phyloP scores from a whole-genome alignment of 2,113 vertebrate species.

The Siniperca chuatsi region DNA sequence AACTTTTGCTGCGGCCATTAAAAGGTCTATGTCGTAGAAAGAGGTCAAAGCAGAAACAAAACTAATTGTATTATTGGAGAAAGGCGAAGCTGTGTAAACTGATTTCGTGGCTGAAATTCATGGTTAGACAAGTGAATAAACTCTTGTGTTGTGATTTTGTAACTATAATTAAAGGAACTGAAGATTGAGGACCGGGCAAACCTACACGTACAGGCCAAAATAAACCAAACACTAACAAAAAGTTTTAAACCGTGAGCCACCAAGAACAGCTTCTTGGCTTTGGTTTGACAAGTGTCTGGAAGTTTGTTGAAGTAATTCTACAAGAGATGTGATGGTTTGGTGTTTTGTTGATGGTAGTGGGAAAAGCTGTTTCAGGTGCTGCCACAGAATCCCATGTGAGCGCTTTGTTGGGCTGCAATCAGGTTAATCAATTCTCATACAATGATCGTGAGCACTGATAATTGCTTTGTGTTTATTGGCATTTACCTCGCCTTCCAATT shows the following conservation, averaged over 20 bases:
- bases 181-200: slow-evolving; percentile 24
- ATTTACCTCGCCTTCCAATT: neutral
- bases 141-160: slow-evolving; percentile 26
- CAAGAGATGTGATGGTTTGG: slow-evolving; percentile 23
- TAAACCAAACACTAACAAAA: slow-evolving; percentile 16
- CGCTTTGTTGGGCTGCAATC: neutral
- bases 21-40: slow-evolving; percentile 46
- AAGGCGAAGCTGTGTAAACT: slow-evolving; percentile 57
- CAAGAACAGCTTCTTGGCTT: slow-evolving; percentile 26
- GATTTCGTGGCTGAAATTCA: slow-evolving; percentile 56
- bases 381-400: neutral
- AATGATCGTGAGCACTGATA: slow-evolving; percentile 11
- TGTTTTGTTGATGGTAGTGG: slow-evolving; percentile 12
- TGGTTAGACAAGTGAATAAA: slow-evolving; percentile 52
- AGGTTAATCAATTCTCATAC: slow-evolving; percentile 16
- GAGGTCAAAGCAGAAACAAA: slow-evolving; percentile 61
- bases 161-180: slow-evolving; percentile 31
- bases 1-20: slow-evolving; percentile 64
- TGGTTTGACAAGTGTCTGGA: slow-evolving; percentile 13
- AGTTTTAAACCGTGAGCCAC: neutral
- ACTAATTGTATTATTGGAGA: slow-evolving; percentile 49
- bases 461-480: slow-evolving; percentile 41
- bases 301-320: slow-evolving; percentile 10
- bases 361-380: slow-evolving; percentile 25
- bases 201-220: neutral